Evolutionary conservation across 2,888 invertebrate species (phyloP).

Genomic region (Hypena proboscidalis): DNA sequence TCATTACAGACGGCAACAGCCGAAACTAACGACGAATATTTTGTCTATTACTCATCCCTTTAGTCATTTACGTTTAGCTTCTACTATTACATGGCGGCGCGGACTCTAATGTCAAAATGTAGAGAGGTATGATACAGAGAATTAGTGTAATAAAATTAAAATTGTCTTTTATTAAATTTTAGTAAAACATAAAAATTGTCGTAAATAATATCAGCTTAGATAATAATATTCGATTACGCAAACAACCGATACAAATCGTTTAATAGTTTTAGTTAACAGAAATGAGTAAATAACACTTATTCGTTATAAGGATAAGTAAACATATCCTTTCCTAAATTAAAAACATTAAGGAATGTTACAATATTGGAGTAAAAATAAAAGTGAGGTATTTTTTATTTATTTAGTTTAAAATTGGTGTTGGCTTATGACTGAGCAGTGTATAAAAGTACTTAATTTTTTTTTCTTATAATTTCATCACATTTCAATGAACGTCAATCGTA

Average conservation of each 20-base stretch:
- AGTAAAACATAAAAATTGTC: too few relatives aligned
- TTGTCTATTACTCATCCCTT: too few relatives aligned
- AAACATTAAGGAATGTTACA: slow-evolving; percentile 21
- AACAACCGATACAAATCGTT: slow-evolving; percentile 20
- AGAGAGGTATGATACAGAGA: too few relatives aligned
- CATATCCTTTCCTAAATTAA: slow-evolving; percentile 10
- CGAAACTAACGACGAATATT: too few relatives aligned
- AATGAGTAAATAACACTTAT: slow-evolving; percentile 25
- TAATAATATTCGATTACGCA: slow-evolving; percentile 26
- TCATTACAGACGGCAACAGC: too few relatives aligned
- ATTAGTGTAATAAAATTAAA: too few relatives aligned
- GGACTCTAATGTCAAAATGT: too few relatives aligned
- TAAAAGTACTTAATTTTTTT: not conserved
- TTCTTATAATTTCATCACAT: too few relatives aligned
- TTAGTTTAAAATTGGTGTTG: too few relatives aligned
- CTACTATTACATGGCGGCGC: too few relatives aligned
- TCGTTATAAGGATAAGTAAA: slow-evolving; percentile 27
- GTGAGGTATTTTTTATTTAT: slow-evolving; percentile 5
- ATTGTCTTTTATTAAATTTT: slow-evolving; percentile 1
- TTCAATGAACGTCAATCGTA: too few relatives aligned
- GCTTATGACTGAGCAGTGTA: not conserved
- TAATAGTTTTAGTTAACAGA: slow-evolving; percentile 26
- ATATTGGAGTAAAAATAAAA: slow-evolving; percentile 18
- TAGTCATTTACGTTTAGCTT: too few relatives aligned
- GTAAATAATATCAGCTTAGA: slow-evolving; percentile 20